Base-by-base conservation (phyloP, 2,888 invertebrate genomes). In the Ophion obscuratus region DNA sequence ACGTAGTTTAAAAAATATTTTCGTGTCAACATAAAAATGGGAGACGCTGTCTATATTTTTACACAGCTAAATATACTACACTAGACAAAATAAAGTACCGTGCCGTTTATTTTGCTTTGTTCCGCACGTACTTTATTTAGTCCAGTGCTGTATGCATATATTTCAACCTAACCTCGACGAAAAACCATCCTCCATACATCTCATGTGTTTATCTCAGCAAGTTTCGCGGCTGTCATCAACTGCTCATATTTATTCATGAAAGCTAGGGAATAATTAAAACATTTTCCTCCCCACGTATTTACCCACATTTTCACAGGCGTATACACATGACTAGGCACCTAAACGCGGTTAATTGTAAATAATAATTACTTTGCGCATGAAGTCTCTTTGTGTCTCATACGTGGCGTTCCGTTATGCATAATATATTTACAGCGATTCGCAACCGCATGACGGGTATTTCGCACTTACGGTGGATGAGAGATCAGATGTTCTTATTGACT, bases 291-390 rank as follows among this genome's bases (percentile, higher is more conserved):
- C 40, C 71, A 31, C 62, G 36, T 59, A 61, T 78, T 61, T 78
- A 74, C 44, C 64, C 47, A 70, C 81, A 74, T 81, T 83, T 77
- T 74, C 64, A 74, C 80, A 20, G 20, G 44, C 20, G 67, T 78
- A 71, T 68, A 78, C 76, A 76, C 84, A 84, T 83, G 77, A 64
- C 73, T 53, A 75, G 81, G 78, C 84, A 83, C 80, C 64, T 88
- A 88, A 87, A 85, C 83, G 84, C 81, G 86, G 87, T 88, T 89
- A 88, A 89, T 88, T 89, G 86, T 74, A 85, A 88, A 89, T 83
- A 89, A 88, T 85, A 89, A 89, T 89, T 78, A 85, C 71, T 68
- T 24, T 68, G 40, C 40, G 73, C 73, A 81, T 77, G 59, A 79
- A 53, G 66, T 47, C 44, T 61, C 62, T 66, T 57, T 73, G 53